Base-by-base conservation (phyloP, 2,113 vertebrate species). In the Hirundichthys speculiger region DNA sequence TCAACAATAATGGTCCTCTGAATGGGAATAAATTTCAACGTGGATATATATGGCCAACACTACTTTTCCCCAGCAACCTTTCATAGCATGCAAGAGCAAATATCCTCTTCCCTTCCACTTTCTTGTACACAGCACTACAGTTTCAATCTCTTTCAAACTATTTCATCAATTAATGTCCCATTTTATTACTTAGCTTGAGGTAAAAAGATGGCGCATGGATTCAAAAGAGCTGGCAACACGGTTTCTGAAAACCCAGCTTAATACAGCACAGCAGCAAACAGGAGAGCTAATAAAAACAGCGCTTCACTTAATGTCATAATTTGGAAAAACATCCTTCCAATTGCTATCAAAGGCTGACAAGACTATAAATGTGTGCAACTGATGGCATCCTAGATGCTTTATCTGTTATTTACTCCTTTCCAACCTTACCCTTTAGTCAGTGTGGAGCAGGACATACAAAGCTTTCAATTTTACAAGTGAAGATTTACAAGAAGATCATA, bases 1-100 rank as follows among this genome's bases (percentile, higher is more conserved):
- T 92, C 92, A 93, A 91, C 89, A 84, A 90, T 92, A 92, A 92
- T 91, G 88, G 89, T 90, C 85, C 81, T 87, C 83, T 86, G 90
- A 91, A 92, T 91, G 88, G 90, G 89, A 92, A 93, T 92, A 92
- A 91, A 92, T 90, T 90, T 87, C 66, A 1, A 85, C 83, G 76
- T 80, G 74, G 57, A 73, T 74, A 73, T 83, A 73, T 84, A 81
- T 77, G 73, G 63, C 48, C 78, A 76, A 24, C 63, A 15, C 82
- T 67, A 56, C 67, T 60, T 58, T 61, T 45, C 78, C 77, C 64
- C 63, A 62, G 49, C 20, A 86, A 77, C 56, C 74, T 79, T 77
- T 76, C 76, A 59, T 73, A 62, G 66, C 75, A 75, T 75, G 68
- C 61, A 40, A 71, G 73, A 84, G 80, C 73, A 84, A 70, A 78